These are phyloP conservation scores for Unio pictorum DNA, from an alignment of 2,888 invertebrate genomes.

Conservation along the genomic window DNA sequence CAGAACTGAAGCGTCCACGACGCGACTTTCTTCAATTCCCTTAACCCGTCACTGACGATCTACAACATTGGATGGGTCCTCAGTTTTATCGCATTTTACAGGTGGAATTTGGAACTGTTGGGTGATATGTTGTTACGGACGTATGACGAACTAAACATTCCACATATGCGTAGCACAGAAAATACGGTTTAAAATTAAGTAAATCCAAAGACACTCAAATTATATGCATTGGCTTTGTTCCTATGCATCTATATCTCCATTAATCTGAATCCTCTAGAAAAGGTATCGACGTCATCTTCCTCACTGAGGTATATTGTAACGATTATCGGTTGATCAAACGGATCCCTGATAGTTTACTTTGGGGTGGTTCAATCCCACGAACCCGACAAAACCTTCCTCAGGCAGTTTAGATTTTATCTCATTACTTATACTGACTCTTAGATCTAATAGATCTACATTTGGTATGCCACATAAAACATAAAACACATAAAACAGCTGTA, in stretches of 20 bases:
- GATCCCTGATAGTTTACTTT: constrained; percentile 86
- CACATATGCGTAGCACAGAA: constrained; percentile 11
- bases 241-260: constrained; percentile 6
- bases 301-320: constrained; percentile 89
- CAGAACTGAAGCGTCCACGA: constrained; percentile 25
- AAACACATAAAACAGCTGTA: constrained; percentile 13
- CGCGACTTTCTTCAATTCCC: constrained; percentile 14
- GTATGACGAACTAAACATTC: constrained; percentile 15
- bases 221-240: constrained; percentile 10
- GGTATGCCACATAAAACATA: background rate
- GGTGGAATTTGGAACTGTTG: constrained; percentile 26
- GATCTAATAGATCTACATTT: background rate
- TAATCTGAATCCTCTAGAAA: constrained; percentile 15
- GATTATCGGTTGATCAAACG: constrained; percentile 84
- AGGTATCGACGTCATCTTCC: constrained; percentile 18
- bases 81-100: constrained; percentile 20
- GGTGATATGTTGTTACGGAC: constrained; percentile 18
- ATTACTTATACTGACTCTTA: constrained; percentile 1
- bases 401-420: background rate
- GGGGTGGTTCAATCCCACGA: constrained; percentile 71
- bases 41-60: constrained; percentile 21
- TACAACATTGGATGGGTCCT: constrained; percentile 16
- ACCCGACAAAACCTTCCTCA: constrained; percentile 56
- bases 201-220: constrained; percentile 7
- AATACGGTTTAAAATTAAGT: constrained; percentile 10